phyloP scores from a whole-genome alignment of 2,888 invertebrate species.

The Lumbricus terrestris region DNA sequence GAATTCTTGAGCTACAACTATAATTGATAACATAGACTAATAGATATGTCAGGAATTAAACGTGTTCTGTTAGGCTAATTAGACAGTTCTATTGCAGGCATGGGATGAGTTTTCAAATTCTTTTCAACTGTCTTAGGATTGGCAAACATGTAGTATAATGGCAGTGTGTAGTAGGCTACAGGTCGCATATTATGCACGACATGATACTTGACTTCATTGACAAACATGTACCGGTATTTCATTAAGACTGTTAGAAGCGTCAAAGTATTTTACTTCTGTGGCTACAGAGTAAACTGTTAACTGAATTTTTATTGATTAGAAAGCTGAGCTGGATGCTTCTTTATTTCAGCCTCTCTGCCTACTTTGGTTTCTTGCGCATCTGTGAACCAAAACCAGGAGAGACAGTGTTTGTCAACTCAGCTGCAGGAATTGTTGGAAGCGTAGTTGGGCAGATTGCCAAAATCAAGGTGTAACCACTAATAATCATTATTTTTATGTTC shows the following conservation, averaged over 20 bases:
- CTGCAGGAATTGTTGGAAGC: slow-evolving; percentile 77
- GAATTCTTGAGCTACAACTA: neutral
- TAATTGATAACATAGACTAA: too few relatives aligned
- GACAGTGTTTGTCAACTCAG: slow-evolving; percentile 72
- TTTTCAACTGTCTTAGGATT: too few relatives aligned
- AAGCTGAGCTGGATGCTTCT: neutral
- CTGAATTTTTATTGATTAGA: neutral
- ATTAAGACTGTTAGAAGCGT: neutral
- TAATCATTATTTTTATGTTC: neutral
- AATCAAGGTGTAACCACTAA: slow-evolving; percentile 63
- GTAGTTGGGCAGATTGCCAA: slow-evolving; percentile 78
- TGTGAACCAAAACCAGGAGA: slow-evolving; percentile 73
- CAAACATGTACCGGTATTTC: neutral
- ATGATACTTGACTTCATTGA: neutral
- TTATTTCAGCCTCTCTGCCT: slow-evolving; percentile 67
- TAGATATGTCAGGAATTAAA: too few relatives aligned
- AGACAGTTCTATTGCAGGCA: too few relatives aligned
- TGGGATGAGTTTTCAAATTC: too few relatives aligned
- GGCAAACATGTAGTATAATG: too few relatives aligned
- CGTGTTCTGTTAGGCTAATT: too few relatives aligned
- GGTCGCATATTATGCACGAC: neutral
- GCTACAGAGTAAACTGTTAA: too few relatives aligned
- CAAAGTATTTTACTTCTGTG: neutral
- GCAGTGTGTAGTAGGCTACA: neutral
- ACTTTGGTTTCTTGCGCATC: slow-evolving; percentile 73